These are phyloP conservation scores for Manis javanica DNA, from an alignment of 2,797 vertebrate genomes.

Conservation along the genomic window DNA sequence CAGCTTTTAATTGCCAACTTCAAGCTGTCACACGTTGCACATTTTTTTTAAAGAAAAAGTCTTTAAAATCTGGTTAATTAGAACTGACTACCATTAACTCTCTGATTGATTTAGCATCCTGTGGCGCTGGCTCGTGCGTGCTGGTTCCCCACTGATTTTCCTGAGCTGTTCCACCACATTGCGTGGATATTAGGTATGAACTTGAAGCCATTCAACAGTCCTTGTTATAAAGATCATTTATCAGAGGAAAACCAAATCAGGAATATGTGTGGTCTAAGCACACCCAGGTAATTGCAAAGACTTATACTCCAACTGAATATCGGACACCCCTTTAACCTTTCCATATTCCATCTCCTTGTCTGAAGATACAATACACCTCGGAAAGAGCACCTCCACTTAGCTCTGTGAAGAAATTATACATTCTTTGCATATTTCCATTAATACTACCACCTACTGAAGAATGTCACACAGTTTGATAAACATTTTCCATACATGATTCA, in stretches of 20 bases:
- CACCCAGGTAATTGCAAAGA: neutral
- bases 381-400: neutral
- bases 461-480: neutral
- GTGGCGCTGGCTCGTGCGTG: neutral
- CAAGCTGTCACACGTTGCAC: conserved; percentile 37
- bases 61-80: conserved; percentile 66
- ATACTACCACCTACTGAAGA: neutral
- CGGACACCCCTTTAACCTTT: neutral
- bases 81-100: conserved; percentile 36
- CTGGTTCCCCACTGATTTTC: neutral
- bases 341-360: neutral
- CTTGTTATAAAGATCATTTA: conserved; percentile 49
- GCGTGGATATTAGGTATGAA: neutral
- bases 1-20: conserved; percentile 62
- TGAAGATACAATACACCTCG: neutral
- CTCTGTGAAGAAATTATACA: neutral
- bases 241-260: neutral
- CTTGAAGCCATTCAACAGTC: neutral
- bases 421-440: neutral
- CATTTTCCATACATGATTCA: neutral
- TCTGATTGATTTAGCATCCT: conserved; percentile 9
- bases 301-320: neutral
- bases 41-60: neutral
- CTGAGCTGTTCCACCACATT: neutral
- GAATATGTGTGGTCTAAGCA: neutral